A percentile compares a stretch with the other conserved stretches of the same genome.
These are phyloP conservation scores for Athrips mouffetella DNA, from an alignment of 2,888 invertebrate species.

Conservation along the genomic window DNA sequence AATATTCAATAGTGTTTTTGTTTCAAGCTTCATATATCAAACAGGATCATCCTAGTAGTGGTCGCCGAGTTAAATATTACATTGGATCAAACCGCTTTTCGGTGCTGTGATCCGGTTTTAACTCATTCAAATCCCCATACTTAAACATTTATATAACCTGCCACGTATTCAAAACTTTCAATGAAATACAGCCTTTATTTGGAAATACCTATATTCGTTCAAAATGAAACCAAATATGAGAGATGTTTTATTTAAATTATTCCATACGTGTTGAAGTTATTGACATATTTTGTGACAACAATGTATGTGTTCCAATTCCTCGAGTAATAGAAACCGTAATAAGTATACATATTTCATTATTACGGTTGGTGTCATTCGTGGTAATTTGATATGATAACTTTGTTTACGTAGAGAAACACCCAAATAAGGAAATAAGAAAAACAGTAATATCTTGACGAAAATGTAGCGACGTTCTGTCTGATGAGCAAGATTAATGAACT, in stretches of 20 bases:
- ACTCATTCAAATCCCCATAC: neutral
- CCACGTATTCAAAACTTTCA: neutral
- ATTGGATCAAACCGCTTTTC: constrained; percentile 2
- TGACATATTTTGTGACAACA: neutral
- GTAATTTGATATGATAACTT: constrained; percentile 13
- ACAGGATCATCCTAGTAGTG: constrained; percentile 18
- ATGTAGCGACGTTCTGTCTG: constrained; percentile 49
- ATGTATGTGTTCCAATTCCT: neutral
- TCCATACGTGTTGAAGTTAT: too few species aligned
- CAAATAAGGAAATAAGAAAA: constrained; percentile 45
- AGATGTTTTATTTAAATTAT: too few species aligned
- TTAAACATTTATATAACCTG: constrained; percentile 19
- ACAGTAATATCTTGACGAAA: constrained; percentile 56
- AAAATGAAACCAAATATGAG: too few species aligned
- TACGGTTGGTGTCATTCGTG: constrained; percentile 3
- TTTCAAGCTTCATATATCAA: neutral
- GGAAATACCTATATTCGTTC: too few species aligned
- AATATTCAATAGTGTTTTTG: neutral
- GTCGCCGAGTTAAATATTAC: constrained; percentile 5
- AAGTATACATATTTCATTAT: constrained; percentile 8
- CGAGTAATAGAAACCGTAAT: constrained; percentile 4
- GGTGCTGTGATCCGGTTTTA: neutral
- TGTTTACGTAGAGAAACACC: constrained; percentile 5
- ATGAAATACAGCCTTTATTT: neutral
- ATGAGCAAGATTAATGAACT: constrained; percentile 75